Percentiles rank a stretch among this genome's conserved stretches.
These are phyloP conservation scores for Syngnathus scovelli DNA, from an alignment of 2,113 vertebrate genomes.

Conservation along the genomic window DNA sequence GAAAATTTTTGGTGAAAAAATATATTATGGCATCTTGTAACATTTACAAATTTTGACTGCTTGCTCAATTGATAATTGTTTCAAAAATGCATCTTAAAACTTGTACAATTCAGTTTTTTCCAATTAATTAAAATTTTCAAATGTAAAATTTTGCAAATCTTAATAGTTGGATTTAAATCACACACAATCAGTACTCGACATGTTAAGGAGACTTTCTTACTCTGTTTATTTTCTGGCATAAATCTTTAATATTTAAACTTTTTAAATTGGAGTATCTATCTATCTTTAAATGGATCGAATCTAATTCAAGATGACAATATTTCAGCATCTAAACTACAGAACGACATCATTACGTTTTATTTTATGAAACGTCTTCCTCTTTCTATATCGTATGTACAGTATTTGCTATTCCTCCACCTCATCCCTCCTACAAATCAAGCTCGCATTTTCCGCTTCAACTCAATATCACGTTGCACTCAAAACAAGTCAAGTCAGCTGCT, in stretches of 20 bases:
- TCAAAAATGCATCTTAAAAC: too few species aligned
- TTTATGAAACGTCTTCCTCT: neutral
- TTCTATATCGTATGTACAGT: neutral
- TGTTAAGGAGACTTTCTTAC: too few species aligned
- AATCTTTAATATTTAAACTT: neutral
- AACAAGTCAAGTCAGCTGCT: neutral
- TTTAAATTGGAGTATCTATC: neutral
- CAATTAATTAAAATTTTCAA: too few species aligned
- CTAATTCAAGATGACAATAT: neutral
- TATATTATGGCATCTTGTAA: too few species aligned
- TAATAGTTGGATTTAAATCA: neutral
- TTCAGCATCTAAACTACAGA: neutral
- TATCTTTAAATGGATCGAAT: neutral
- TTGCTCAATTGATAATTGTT: too few species aligned
- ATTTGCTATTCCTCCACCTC: neutral
- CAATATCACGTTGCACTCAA: neutral
- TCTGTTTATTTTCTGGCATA: neutral
- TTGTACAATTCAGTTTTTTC: too few species aligned
- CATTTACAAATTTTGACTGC: too few species aligned
- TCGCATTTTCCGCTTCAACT: neutral
- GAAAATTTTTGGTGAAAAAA: too few species aligned
- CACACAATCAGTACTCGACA: too few species aligned
- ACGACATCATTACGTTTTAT: neutral
- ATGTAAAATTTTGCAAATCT: too few species aligned
- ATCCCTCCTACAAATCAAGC: neutral